phyloP scores from a whole-genome alignment of 1,140 invertebrate species.

The Rhopalosiphum padi region DNA sequence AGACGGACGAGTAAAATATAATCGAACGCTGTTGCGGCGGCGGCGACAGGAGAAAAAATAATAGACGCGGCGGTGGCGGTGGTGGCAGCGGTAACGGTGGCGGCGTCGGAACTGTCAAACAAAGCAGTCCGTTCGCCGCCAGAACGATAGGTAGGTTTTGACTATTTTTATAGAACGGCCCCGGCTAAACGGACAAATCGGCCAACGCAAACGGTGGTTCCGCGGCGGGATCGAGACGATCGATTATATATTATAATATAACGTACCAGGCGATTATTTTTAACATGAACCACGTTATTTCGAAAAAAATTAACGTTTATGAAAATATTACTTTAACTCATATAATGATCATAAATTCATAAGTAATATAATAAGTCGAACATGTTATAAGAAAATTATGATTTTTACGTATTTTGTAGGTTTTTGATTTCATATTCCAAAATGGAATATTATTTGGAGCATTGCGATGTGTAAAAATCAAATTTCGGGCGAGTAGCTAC shows the following conservation, averaged over 20 bases:
- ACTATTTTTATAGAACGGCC: not conserved
- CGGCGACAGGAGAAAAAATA: not conserved
- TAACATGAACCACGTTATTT: too few species aligned
- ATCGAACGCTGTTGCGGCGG: conserved; percentile 13
- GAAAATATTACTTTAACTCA: too few species aligned
- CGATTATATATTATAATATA: not conserved
- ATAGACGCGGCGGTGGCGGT: not conserved
- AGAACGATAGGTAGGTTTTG: not conserved
- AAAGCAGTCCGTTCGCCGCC: not conserved
- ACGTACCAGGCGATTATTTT: too few species aligned
- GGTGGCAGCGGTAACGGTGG: not conserved
- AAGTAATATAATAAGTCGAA: too few species aligned
- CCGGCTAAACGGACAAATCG: not conserved
- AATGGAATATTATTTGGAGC: too few species aligned
- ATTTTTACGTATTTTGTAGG: too few species aligned
- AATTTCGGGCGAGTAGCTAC: too few species aligned
- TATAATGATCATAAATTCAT: too few species aligned
- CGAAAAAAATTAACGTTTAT: too few species aligned
- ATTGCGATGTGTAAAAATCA: too few species aligned
- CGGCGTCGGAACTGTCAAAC: conserved; percentile 29
- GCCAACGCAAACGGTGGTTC: not conserved
- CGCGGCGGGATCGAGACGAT: not conserved
- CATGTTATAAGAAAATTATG: too few species aligned
- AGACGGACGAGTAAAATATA: not conserved
- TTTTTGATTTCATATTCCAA: too few species aligned